These are phyloP conservation scores for Camelus dromedarius DNA, from an alignment of 2,113 vertebrate genomes.

Conservation along the genomic window DNA sequence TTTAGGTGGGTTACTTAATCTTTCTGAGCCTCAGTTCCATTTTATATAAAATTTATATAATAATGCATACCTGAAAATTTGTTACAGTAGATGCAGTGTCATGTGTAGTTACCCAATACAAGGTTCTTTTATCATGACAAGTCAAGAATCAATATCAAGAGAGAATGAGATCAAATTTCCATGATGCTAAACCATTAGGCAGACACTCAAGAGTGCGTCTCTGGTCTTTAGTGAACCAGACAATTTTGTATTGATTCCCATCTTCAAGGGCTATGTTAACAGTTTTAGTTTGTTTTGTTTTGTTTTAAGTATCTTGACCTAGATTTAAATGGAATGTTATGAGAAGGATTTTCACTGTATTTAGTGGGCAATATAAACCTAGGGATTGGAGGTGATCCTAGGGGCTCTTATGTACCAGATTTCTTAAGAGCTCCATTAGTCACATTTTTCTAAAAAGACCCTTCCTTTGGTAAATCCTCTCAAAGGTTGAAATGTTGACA, in stretches of 20 bases:
- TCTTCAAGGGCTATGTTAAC: background rate
- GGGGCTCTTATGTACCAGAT: background rate
- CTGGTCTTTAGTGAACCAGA: background rate
- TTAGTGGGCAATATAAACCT: background rate
- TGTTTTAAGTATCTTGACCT: background rate
- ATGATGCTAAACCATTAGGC: background rate
- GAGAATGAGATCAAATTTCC: background rate
- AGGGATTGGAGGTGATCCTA: background rate
- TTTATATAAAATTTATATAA: background rate
- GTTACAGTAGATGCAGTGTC: background rate
- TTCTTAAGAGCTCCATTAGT: background rate
- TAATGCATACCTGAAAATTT: background rate
- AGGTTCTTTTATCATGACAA: background rate
- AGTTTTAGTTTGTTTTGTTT: background rate
- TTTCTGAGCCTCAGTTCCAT: background rate
- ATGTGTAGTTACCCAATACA: background rate
- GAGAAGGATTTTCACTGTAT: background rate
- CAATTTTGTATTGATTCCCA: background rate
- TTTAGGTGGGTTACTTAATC: constrained; percentile 1
- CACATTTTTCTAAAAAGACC: background rate
- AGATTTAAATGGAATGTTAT: background rate
- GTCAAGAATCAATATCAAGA: background rate
- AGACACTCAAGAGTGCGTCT: background rate
- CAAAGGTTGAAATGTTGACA: background rate
- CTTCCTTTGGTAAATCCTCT: background rate